These are phyloP conservation scores for Drosophila ustulata DNA, from an alignment of 2,888 invertebrate genomes.

Conservation along the genomic window DNA sequence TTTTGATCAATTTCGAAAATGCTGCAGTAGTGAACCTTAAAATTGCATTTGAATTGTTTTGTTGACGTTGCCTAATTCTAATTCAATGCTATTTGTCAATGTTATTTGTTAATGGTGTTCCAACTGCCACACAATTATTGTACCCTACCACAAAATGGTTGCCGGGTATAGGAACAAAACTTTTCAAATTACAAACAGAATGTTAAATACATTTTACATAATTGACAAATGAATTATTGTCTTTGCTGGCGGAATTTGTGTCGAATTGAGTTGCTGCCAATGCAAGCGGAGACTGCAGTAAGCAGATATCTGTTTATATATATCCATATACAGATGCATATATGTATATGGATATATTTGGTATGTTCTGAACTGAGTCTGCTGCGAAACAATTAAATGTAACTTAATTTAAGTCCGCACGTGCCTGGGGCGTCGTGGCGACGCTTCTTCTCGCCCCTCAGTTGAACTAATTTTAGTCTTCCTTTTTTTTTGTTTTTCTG, in stretches of 20 bases:
- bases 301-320: slow-evolving; percentile 12
- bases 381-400: slow-evolving; percentile 40
- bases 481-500: not conserved
- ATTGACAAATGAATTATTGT: slow-evolving; percentile 2
- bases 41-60: too few relatives aligned
- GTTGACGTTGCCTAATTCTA: too few relatives aligned
- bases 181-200: not conserved
- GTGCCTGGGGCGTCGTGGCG: slow-evolving; percentile 29
- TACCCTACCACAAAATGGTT: not conserved
- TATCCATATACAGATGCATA: not conserved
- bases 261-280: not conserved
- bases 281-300: slow-evolving; percentile 7
- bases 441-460: slow-evolving; percentile 14
- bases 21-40: too few relatives aligned
- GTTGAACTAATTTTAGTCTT: slow-evolving; percentile 30
- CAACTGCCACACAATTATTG: too few relatives aligned
- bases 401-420: slow-evolving; percentile 51
- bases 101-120: too few relatives aligned
- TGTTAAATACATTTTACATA: not conserved
- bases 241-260: not conserved
- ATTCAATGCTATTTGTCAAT: too few relatives aligned
- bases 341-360: not conserved
- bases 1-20: too few relatives aligned
- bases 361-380: not conserved
- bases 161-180: not conserved